Conservation (phyloP, 2,888 invertebrate genomes). For the Marasmarcha lunaedactyla region DNA sequence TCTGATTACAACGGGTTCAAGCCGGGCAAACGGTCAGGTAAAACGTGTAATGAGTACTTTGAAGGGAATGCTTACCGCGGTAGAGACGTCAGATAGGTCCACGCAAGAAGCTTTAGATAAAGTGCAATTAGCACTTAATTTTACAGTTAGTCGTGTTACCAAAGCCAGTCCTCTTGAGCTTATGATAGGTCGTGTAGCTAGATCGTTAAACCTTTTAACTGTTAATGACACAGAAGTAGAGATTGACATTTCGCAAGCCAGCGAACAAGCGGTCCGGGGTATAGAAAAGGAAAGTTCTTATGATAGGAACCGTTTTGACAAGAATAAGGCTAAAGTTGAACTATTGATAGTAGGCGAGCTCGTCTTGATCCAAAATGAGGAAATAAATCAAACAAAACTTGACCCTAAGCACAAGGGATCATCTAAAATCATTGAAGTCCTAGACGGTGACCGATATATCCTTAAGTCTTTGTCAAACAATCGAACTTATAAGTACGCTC, state of each 20-base stretch:
- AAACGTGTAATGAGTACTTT: background rate
- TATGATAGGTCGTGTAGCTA: background rate
- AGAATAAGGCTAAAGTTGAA: conserved; percentile 7
- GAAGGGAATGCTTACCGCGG: background rate
- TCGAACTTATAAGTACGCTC: conserved; percentile 13
- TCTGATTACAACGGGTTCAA: background rate
- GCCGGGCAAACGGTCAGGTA: background rate
- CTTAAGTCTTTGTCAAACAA: conserved; percentile 9
- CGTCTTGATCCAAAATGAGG: conserved; percentile 14
- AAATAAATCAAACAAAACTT: conserved; percentile 15
- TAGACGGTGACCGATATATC: conserved; percentile 9
- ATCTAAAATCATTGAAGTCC: conserved; percentile 11
- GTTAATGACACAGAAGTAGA: background rate
- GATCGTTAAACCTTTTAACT: background rate
- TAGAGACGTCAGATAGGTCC: background rate
- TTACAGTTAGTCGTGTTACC: background rate
- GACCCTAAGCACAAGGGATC: conserved; percentile 15
- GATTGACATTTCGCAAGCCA: background rate
- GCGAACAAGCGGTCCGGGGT: background rate
- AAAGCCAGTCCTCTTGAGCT: background rate
- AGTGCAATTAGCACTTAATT: background rate
- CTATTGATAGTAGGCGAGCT: conserved; percentile 9
- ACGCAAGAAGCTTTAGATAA: background rate
- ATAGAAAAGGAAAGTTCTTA: background rate
- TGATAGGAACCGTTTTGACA: conserved; percentile 7